Conservation (phyloP, 2,888 invertebrate genomes). For the Autographa gamma region DNA sequence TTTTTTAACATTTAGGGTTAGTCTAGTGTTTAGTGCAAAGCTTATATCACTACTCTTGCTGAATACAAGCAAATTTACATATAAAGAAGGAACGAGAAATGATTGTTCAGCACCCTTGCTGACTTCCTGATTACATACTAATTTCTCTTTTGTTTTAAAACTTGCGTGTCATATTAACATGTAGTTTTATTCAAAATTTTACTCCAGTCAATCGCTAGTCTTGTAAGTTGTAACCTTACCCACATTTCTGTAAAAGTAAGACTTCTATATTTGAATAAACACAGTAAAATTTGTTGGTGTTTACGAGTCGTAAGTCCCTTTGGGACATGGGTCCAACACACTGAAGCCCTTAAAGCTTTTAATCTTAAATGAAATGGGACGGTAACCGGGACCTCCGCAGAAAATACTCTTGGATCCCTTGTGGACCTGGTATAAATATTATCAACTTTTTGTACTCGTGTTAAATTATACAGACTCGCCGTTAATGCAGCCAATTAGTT, state of each 20-base stretch:
- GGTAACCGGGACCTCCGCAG: slow-evolving; percentile 2
- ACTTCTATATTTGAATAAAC: not conserved
- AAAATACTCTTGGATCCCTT: not conserved
- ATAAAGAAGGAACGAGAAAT: too few species aligned
- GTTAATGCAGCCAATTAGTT: slow-evolving; percentile 4
- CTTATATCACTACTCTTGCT: too few species aligned
- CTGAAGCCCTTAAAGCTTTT: slow-evolving; percentile 6
- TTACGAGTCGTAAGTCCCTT: slow-evolving; percentile 22
- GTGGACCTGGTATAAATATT: not conserved
- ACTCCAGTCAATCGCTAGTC: too few species aligned
- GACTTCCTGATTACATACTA: too few species aligned
- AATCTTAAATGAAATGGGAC: slow-evolving; percentile 11
- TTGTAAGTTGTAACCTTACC: not conserved
- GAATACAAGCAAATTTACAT: too few species aligned
- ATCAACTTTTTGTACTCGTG: not conserved
- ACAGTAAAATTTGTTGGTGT: slow-evolving; percentile 4
- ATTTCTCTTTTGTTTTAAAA: too few species aligned
- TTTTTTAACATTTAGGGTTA: not conserved
- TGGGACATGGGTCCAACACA: slow-evolving; percentile 18
- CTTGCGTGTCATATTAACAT: too few species aligned
- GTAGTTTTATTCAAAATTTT: too few species aligned
- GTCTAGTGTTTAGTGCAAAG: too few species aligned
- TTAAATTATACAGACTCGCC: slow-evolving; percentile 1
- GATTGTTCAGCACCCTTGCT: too few species aligned
- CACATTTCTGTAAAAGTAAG: not conserved